Evolutionary conservation across 2,888 invertebrate genomes (phyloP), one percentile per base, ranked within the genome.

Genomic region (Bellardia bayeri): DNA sequence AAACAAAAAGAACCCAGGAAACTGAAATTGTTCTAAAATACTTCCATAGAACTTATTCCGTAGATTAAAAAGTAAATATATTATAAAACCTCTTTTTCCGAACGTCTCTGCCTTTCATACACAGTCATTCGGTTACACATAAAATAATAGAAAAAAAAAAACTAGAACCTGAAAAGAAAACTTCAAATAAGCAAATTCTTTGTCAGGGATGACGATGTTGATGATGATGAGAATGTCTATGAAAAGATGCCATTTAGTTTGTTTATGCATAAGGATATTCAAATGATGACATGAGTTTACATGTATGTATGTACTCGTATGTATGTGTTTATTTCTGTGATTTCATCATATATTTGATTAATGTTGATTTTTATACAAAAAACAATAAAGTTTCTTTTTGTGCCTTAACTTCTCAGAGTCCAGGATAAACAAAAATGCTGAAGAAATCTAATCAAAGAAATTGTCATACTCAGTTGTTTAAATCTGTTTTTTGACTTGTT

Each of bases 331-430:
- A 37, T 51, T 51, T 76, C n/a, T 45, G 49, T 76, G 16, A 64
- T 42, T 69, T 81, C 75, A 69, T 75, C 64, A 49, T 64, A 76
- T 81, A 71, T 86, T 82, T 86, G 86, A 86, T 86, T 86, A 69
- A 82, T 86, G 78, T 78, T 78, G 63, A 58, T 81, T 81, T 71
- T 61, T 6, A 13, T 40, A 51, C 61, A 51, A 76, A 49, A 64
- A 30, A 11, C 2, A 13, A 23, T 23, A 23, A 23, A 23, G 23
- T 11, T 4, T n/a, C 3, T 30, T 51, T 76, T 63, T 63, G n/a
- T 49, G n/a, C 51, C 33, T 61, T 37, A 37, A 61, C 11, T 40
- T 81, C 45, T 72, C 40, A 56, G 42, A 11, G 56, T 45, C 56
- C 30, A 13, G 30, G 7, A 54, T 13, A 75, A 82, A 45, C 8